A percentile compares a stretch with the other conserved stretches of the same genome.
Evolutionary conservation across 2,888 invertebrate genomes (phyloP).

Genomic region (Eulithis testata): DNA sequence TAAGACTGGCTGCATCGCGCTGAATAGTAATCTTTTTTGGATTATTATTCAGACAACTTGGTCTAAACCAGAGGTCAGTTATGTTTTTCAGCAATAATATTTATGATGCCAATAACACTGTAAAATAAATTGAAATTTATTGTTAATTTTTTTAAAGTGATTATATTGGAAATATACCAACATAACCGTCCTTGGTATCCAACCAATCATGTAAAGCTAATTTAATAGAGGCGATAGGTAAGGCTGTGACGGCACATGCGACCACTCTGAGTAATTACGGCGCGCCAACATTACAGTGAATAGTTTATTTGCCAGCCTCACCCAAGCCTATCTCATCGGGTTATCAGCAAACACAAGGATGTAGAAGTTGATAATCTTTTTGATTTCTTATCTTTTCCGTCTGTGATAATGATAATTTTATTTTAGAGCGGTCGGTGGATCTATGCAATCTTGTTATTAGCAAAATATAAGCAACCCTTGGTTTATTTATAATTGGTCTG

Average conservation of each 20-base stretch:
- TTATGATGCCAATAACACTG: too few species aligned
- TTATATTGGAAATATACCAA: background rate
- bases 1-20: too few species aligned
- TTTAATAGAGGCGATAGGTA: constrained; percentile 10
- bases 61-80: too few species aligned
- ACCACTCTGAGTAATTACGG: constrained; percentile 40
- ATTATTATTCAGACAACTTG: too few species aligned
- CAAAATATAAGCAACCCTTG: too few species aligned
- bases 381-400: background rate
- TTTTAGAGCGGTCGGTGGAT: too few species aligned
- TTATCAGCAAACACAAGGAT: constrained; percentile 24
- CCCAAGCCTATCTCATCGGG: constrained; percentile 35
- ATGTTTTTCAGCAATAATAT: too few species aligned
- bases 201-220: constrained; percentile 17
- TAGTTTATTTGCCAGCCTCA: constrained; percentile 39
- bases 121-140: background rate
- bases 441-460: too few species aligned
- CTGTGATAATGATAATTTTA: too few species aligned
- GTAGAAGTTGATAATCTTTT: background rate
- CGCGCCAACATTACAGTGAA: constrained; percentile 31
- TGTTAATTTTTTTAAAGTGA: too few species aligned
- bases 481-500: too few species aligned
- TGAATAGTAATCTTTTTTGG: too few species aligned
- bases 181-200: background rate
- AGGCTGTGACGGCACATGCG: constrained; percentile 20